Conservation (phyloP, 2,113 vertebrate genomes). For the Datnioides undecimradiatus region DNA sequence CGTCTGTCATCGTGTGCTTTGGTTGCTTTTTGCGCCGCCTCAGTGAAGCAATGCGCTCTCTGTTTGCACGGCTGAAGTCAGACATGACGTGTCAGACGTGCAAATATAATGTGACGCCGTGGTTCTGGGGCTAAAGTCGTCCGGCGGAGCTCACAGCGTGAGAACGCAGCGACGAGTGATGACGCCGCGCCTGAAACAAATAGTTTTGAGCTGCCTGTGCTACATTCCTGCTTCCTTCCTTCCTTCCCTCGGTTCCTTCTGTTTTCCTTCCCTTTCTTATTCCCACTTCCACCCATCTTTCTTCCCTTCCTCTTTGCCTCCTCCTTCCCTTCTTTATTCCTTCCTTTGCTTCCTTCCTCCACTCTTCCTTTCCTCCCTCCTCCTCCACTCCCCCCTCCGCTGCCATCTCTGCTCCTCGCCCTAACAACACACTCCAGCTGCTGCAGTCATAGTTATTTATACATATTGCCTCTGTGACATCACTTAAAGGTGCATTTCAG, state of each 20-base stretch:
- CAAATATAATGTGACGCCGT: constrained; percentile 45
- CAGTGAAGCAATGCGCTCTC: neutral
- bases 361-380: neutral
- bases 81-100: constrained; percentile 1
- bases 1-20: neutral
- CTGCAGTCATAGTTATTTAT: constrained; percentile 72
- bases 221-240: too few species aligned
- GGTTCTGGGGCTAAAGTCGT: constrained; percentile 15
- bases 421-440: constrained; percentile 15
- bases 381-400: neutral
- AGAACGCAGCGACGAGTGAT: neutral
- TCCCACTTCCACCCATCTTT: neutral
- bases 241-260: neutral
- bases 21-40: neutral
- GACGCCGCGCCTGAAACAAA: neutral
- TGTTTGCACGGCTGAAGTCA: neutral
- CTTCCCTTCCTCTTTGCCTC: too few species aligned
- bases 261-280: neutral
- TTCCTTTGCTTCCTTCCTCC: neutral
- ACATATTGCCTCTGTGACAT: constrained; percentile 33
- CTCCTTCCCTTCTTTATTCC: neutral
- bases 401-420: neutral
- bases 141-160: constrained; percentile 37
- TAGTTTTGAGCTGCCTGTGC: neutral
- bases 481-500: constrained; percentile 48